Base-by-base conservation (phyloP, 2,888 invertebrate species). In the Eupithecia inturbata region DNA sequence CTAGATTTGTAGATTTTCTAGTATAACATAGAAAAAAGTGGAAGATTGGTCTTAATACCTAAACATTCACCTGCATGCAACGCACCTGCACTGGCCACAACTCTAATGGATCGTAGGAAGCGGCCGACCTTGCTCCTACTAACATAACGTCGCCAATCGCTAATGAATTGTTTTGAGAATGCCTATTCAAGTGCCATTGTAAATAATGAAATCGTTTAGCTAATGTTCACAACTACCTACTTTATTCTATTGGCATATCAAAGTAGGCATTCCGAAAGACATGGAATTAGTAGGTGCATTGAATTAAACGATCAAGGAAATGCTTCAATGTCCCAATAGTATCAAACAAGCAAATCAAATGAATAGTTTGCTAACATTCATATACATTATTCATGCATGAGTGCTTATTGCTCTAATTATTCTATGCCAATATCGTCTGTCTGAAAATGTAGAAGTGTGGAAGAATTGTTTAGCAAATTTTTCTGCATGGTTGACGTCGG, bases 401-500 rank as follows among this genome's bases (percentile, higher is more conserved):
- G 73, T 70, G 28, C 19, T 22, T 71, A 81, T 84, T 82, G 77
- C 79, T 76, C 67, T 67, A 80, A 79, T 79, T 10, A 53, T 53
- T 53, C 53, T 57, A 26, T 57, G 57, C 53, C 22, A 22, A 39
- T 72, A 36, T 67, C 53, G 68, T 73, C 45, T 67, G 71, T 71
- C 63, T 67, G 68, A 62, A 68, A 67, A 36, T 68, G 33, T 63
- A 67, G 70, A 68, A 66, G 70, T 72, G 75, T 75, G 68, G 72
- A 71, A 66, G 81, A 82, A 84, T 77, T 82, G 88, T 91, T 89
- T 87, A 85, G 87, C 85, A 86, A 88, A 87, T 81, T 79, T 84
- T 91, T 91, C 87, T 89, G 89, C 89, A 83, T 87, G 90, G 91
- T 87, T 85, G 88, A 82, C 80, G 77, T 75, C 76, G 71, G 75